Base-by-base conservation (phyloP, 1,140 invertebrate species). In the Megalopta genalis region DNA sequence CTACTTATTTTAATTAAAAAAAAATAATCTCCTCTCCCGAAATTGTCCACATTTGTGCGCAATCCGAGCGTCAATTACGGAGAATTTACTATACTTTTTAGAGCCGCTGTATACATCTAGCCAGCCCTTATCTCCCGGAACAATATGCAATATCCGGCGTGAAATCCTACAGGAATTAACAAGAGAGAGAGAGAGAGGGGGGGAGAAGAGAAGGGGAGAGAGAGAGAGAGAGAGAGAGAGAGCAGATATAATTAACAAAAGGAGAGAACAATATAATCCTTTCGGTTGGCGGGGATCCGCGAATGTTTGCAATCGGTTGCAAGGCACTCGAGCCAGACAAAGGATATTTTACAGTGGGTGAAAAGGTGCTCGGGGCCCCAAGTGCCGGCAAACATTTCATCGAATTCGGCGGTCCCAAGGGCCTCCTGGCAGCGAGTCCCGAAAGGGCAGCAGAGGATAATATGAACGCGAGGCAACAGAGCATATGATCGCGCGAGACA, bases 321-420 rank as follows among this genome's bases (percentile, higher is more conserved):
- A n/a, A 16, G 25, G 62, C 39, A 54, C 59, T 64, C 59, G 16
- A 64, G 7, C 32, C 16, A 23, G 32, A 72, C 71, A 81, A 82
- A 74, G 57, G 70, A 37, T 62, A 16, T 39, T 14, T 14, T 1
- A 18, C 27, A 46, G 37, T 60, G 59, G 49, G 14, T 37, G 46
- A 57, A 75, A 82, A 80, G 66, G 52, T 78, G 57, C 69, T 74
- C 49, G 6, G 39, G 16, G 8, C 9, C 18, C 23, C 62, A 71
- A 79, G 75, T 66, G 49, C 16, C 59, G 39, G 83, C 74, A 76
- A 85, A 80, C 71, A 80, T 76, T 85, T 82, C 80, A 70, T 80
- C 68, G 80, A 75, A 79, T 77, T 18, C 64, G 39, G 62, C 59
- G 21, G 54, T 8, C 21, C 32, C 49, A 52, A 21, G 82, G 73